Base-by-base conservation (phyloP, 2,113 vertebrate species). In the Tenebrosternarchus preto region DNA sequence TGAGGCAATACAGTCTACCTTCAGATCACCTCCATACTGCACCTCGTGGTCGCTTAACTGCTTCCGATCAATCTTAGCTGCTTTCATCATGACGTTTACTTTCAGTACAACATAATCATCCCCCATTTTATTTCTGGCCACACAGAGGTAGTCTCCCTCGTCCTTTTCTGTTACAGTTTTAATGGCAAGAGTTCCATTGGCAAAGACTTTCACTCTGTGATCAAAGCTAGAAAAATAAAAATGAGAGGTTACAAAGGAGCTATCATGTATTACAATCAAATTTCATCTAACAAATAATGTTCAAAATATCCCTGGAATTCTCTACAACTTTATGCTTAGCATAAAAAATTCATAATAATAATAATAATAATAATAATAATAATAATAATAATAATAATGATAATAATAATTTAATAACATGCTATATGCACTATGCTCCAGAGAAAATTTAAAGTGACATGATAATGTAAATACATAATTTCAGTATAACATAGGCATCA, bases 1-100 rank as follows among this genome's bases (percentile, higher is more conserved):
- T 0, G 94, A 95, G 77, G 96, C 96, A 76, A 96, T 89, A 81
- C 97, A 99, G 87, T 99, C 96, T 25, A 99, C 94, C 77, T 94
- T 94, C n/a, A 98, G 90, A 36, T 95, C 90, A 0, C 93, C 93
- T 1, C 97, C 97, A 0, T 94, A 92, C 1, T 86, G 90, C 55
- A 99, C 96, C 66, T 91, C 91, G 70, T 93, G 95, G 88, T 93
- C 92, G 9, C 82, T 77, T 4, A 92, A 89, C 0, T 92, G 93
- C 31, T 94, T 95, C 75, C 87, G 90, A 60, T 95, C 91, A 29
- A 99, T 99, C 88, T 92, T 95, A 56, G 97, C 95, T 0, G 96
- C 92, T 78, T 91, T 93, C 85, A 94, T 95, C 73, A 94, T 92
- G 77, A 98, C 96, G 0, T 92, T 91, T 15, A 98, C 96, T 79